A percentile compares a stretch with the other conserved stretches of the same genome.
Conservation (phyloP, 2,113 vertebrate genomes). For the Oreotrochilus melanogaster region DNA sequence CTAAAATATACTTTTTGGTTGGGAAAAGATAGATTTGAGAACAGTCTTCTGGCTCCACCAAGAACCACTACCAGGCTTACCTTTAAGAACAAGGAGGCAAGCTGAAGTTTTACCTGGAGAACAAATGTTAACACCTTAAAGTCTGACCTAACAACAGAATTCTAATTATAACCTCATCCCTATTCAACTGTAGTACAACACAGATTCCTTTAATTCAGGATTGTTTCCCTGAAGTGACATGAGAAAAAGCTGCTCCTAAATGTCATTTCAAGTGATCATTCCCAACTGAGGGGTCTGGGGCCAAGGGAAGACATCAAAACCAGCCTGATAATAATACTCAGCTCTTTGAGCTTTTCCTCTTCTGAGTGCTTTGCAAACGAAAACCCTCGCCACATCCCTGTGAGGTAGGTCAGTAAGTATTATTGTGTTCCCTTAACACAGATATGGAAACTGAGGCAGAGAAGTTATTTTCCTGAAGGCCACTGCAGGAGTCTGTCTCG, state of each 20-base stretch:
- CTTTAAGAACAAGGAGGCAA: not conserved
- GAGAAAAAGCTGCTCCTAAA: slow-evolving; percentile 23
- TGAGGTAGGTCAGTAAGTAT: slow-evolving; percentile 60
- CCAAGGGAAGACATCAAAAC: not conserved
- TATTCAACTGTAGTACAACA: not conserved
- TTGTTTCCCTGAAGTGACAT: not conserved
- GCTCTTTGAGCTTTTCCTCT: slow-evolving; percentile 2
- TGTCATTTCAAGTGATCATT: not conserved
- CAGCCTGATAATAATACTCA: slow-evolving; percentile 1
- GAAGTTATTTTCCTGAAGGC: not conserved
- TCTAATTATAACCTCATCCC: not conserved
- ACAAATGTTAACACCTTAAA: not conserved
- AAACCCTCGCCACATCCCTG: slow-evolving; percentile 39
- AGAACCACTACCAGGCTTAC: not conserved
- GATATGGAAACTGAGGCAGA: slow-evolving; percentile 19
- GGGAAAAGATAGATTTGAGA: not conserved
- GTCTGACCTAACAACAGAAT: not conserved
- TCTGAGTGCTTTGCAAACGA: not conserved
- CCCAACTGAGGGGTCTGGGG: not conserved
- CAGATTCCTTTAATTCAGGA: not conserved
- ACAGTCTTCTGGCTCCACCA: not conserved
- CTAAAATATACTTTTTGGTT: not conserved
- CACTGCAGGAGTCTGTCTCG: not conserved
- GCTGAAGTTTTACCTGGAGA: not conserved
- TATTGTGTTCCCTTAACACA: slow-evolving; percentile 21